Base-by-base conservation (phyloP, 2,797 vertebrate species). In the Allobates femoralis region DNA sequence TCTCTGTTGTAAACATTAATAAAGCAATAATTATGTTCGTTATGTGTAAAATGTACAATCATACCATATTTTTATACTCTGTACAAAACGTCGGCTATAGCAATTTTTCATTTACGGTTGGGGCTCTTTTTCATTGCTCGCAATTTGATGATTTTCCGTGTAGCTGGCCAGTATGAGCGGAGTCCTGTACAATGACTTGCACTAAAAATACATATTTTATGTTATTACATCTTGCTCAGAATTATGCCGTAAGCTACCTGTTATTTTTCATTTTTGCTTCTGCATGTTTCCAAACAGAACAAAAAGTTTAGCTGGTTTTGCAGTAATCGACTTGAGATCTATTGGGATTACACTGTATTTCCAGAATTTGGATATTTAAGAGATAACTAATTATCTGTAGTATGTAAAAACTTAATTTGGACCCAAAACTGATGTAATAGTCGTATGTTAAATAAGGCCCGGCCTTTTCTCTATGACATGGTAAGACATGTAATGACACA, bases 161-260 rank as follows among this genome's bases (percentile, higher is more conserved):
- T 90, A 94, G 92, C 93, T 93, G 93, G 93, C 93, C 93, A 94
- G 94, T 93, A 92, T 90, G 90, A 94, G 89, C 92, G 92, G 93
- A 94, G 90, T 91, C 93, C 93, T 93, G 18, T 94, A 92, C 90
- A 94, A 94, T 91, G 91, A 94, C 93, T 94, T 95, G 94, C 93
- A 94, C 93, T 94, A 94, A 92, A 46, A 92, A 93, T 92, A 93
- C 91, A 92, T 93, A 92, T 93, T 93, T 93, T 92, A 91, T 93
- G 91, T 88, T 92, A 91, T 91, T 94, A 86, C 93, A 89, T 92
- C 90, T 92, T 92, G 89, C 93, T 92, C 91, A 90, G 92, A 92
- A 90, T 91, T 90, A 91, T 90, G 91, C 90, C 91, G 91, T 93
- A 92, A 93, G 93, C 92, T 94, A 93, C 92, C 91, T 91, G 91